Evolutionary conservation across 2,888 invertebrate genomes (phyloP).

Genomic region (Nasonovia ribisnigri): DNA sequence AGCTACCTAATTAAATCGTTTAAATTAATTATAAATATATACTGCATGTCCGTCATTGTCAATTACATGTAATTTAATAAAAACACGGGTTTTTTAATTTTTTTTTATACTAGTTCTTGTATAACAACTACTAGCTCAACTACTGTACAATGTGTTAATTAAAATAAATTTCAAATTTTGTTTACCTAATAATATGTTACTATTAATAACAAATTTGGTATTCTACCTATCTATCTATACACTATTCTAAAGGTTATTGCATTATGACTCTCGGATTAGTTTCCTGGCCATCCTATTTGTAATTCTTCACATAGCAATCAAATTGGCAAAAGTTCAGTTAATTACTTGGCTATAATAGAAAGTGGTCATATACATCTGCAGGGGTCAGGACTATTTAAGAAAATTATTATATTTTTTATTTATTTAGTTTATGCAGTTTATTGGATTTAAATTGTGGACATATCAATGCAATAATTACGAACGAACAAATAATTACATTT

Average conservation of each 20-base stretch:
- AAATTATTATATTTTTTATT: slow-evolving; percentile 2
- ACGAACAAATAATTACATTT: background rate
- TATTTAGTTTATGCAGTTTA: background rate
- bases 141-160: background rate
- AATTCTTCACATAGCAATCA: slow-evolving; percentile 42
- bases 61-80: no score
- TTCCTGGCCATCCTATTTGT: slow-evolving; percentile 18
- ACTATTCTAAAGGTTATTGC: slow-evolving; percentile 38
- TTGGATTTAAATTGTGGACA: background rate
- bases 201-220: slow-evolving; percentile 40
- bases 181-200: slow-evolving; percentile 2
- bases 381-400: background rate
- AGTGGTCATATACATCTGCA: background rate
- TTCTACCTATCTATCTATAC: slow-evolving; percentile 28
- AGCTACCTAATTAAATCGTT: no score
- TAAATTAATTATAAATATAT: no score
- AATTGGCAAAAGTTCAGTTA: slow-evolving; percentile 49
- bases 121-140: background rate
- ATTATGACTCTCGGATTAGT: slow-evolving; percentile 32
- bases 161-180: background rate
- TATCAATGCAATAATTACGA: background rate
- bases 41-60: no score
- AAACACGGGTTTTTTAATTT: background rate
- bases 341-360: slow-evolving; percentile 42
- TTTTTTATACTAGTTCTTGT: background rate